Conservation (phyloP, 2,113 vertebrate genomes). For the Anoura caudifer region DNA sequence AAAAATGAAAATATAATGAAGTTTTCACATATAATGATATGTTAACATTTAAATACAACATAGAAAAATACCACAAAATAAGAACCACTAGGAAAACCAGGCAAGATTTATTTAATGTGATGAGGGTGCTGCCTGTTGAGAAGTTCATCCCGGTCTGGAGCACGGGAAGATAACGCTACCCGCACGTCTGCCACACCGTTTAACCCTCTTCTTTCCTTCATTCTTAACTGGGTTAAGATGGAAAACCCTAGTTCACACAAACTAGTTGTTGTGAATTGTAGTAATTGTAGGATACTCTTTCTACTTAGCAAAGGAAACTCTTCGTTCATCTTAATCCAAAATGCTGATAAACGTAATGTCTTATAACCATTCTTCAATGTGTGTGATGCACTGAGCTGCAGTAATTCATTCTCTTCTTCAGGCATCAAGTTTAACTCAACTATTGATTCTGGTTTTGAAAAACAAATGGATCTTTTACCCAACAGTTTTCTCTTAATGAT, state of each 20-base stretch:
- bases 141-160: not conserved
- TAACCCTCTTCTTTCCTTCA: not conserved
- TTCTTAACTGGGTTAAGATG: not conserved
- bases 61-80: not conserved
- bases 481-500: conserved; percentile 24
- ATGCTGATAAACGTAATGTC: not conserved
- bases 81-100: not conserved
- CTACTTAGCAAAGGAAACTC: conserved; percentile 10
- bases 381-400: conserved; percentile 21
- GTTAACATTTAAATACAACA: conserved; percentile 3
- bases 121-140: not conserved
- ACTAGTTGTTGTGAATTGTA: not conserved
- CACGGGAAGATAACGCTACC: not conserved
- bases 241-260: conserved; percentile 31
- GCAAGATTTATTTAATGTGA: not conserved
- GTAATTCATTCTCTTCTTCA: conserved; percentile 26
- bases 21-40: not conserved
- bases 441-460: conserved; percentile 1
- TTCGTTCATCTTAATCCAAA: conserved; percentile 36
- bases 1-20: not conserved
- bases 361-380: conserved; percentile 17
- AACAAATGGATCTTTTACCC: conserved; percentile 42
- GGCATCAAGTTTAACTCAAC: not conserved
- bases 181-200: not conserved
- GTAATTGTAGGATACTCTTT: not conserved